A percentile compares a stretch with the other conserved stretches of the same genome.
Conservation (phyloP, 2,113 vertebrate genomes). For the Hemiprocne comata region DNA sequence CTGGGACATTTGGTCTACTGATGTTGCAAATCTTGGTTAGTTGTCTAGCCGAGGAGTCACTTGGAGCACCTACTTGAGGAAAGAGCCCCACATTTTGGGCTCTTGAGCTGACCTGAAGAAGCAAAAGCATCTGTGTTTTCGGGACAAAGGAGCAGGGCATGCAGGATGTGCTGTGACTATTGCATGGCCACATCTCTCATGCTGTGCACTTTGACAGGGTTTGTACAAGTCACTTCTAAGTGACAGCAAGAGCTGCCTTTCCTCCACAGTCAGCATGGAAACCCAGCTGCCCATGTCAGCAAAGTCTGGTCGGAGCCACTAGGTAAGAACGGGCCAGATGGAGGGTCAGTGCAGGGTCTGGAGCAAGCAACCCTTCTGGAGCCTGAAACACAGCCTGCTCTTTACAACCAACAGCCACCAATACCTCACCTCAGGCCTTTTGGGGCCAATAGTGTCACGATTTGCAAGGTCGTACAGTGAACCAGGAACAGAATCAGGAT, state of each 20-base stretch:
- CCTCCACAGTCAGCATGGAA: neutral
- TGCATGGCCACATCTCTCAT: neutral
- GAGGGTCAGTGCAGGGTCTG: neutral
- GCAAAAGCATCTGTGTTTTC: neutral
- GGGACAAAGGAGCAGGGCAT: neutral
- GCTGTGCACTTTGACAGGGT: neutral
- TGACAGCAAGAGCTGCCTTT: neutral
- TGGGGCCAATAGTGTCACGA: slow-evolving; percentile 3
- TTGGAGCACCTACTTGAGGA: neutral
- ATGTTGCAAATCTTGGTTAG: neutral
- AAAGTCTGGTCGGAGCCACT: neutral
- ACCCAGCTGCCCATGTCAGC: neutral
- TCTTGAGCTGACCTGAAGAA: neutral
- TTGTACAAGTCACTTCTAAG: neutral
- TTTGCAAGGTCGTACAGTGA: neutral
- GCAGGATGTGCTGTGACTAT: neutral
- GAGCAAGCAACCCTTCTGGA: neutral
- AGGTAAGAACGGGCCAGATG: neutral
- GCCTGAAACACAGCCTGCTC: slow-evolving; percentile 10
- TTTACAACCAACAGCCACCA: slow-evolving; percentile 21
- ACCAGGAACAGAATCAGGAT: neutral
- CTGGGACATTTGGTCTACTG: neutral
- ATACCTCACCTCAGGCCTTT: neutral
- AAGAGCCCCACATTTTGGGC: neutral
- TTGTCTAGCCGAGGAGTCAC: neutral